Evolutionary conservation across 1,140 invertebrate species (phyloP).

Genomic region (Drosophila insularis): DNA sequence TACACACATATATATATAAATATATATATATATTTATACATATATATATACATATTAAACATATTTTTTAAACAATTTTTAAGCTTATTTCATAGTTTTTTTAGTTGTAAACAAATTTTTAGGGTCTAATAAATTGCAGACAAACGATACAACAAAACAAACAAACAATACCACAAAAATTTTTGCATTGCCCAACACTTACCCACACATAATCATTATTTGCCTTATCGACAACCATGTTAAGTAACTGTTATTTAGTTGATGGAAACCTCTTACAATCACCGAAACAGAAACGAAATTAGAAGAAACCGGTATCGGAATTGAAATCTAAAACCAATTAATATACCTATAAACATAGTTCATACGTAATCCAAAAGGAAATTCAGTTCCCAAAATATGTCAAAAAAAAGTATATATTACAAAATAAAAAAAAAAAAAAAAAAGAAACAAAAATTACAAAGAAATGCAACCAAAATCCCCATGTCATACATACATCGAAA

Average conservation of each 20-base stretch:
- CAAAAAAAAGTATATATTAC: neutral
- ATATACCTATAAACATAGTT: neutral
- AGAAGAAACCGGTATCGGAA: slow-evolving; percentile 17
- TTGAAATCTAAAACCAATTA: slow-evolving; percentile 1
- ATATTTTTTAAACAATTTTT: slow-evolving; percentile 74
- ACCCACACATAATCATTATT: slow-evolving; percentile 44
- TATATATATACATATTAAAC: slow-evolving; percentile 30
- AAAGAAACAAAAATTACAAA: neutral
- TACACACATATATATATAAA: slow-evolving; percentile 32
- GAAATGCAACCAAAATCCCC: neutral
- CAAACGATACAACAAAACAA: slow-evolving; percentile 15
- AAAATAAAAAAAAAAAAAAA: no score
- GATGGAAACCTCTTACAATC: slow-evolving; percentile 21
- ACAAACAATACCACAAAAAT: slow-evolving; percentile 46
- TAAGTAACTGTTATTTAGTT: slow-evolving; percentile 77
- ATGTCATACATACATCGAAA: slow-evolving; percentile 6
- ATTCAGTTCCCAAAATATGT: neutral
- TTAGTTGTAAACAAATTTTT: slow-evolving; percentile 77
- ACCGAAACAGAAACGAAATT: slow-evolving; percentile 19
- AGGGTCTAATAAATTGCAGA: slow-evolving; percentile 69
- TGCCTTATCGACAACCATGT: slow-evolving; percentile 51
- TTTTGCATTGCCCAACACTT: slow-evolving; percentile 51
- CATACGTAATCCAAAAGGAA: slow-evolving; percentile 1
- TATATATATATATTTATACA: slow-evolving; percentile 30
- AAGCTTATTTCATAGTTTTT: slow-evolving; percentile 62